These are phyloP conservation scores for Tonatia bakeri DNA, from an alignment of 2,113 vertebrate species.

Conservation along the genomic window DNA sequence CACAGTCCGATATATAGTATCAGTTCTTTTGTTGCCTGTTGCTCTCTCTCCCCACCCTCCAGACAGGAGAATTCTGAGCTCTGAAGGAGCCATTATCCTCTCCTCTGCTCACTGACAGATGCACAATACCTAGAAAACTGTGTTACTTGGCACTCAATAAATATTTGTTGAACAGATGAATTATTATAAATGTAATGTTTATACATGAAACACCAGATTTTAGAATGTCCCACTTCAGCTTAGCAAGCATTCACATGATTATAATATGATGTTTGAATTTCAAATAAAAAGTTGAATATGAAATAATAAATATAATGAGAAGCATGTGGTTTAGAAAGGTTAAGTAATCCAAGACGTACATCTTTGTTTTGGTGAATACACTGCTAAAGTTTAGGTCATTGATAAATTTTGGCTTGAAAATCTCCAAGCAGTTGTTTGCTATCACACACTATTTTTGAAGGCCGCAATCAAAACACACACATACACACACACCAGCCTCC, in stretches of 20 bases:
- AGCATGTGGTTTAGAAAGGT: slow-evolving; percentile 65
- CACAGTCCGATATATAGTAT: background rate
- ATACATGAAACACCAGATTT: slow-evolving; percentile 38
- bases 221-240: slow-evolving; percentile 35
- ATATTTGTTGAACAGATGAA: slow-evolving; percentile 36
- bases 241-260: slow-evolving; percentile 44
- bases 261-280: slow-evolving; percentile 68
- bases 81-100: background rate
- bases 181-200: slow-evolving; percentile 50
- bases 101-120: background rate
- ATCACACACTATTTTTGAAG: slow-evolving; percentile 36
- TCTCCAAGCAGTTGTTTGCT: slow-evolving; percentile 54
- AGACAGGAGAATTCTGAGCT: background rate
- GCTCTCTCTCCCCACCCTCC: background rate
- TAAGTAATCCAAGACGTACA: slow-evolving; percentile 64
- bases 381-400: slow-evolving; percentile 40
- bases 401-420: slow-evolving; percentile 56
- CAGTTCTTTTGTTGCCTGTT: background rate
- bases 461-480: background rate
- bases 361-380: slow-evolving; percentile 59
- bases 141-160: slow-evolving; percentile 9
- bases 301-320: slow-evolving; percentile 58
- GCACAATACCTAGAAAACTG: background rate
- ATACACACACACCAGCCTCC: background rate
- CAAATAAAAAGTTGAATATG: slow-evolving; percentile 52